These are phyloP conservation scores for Calcarius lapponicus DNA, from an alignment of 2,797 vertebrate species.

Conservation along the genomic window DNA sequence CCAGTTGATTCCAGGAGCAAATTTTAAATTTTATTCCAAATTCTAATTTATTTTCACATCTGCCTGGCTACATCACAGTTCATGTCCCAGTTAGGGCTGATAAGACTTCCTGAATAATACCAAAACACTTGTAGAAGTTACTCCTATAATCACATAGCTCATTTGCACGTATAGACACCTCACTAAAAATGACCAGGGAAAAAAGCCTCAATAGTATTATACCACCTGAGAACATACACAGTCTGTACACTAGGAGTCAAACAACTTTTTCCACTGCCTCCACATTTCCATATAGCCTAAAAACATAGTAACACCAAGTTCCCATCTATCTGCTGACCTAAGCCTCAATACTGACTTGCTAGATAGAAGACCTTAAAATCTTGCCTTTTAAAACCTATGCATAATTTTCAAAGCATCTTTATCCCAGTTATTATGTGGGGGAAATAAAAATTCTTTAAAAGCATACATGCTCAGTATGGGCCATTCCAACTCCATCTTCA, in stretches of 20 bases:
- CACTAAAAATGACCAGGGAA: background rate
- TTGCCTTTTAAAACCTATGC: background rate
- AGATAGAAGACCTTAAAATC: background rate
- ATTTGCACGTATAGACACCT: background rate
- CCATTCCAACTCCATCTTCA: constrained; percentile 93
- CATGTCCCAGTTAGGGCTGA: background rate
- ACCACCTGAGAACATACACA: background rate
- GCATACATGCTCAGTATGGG: constrained; percentile 94
- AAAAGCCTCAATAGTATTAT: background rate
- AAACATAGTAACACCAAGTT: background rate
- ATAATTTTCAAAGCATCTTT: background rate
- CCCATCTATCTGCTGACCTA: background rate
- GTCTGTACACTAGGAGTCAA: background rate
- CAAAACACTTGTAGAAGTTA: background rate
- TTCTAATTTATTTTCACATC: background rate
- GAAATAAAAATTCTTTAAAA: background rate
- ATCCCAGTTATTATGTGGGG: background rate
- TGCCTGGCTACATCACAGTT: background rate
- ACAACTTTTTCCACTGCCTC: background rate
- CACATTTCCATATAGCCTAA: background rate
- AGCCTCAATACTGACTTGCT: background rate
- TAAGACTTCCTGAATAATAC: background rate
- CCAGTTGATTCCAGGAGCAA: background rate
- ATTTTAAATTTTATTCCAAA: background rate
- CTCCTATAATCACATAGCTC: background rate